A percentile compares a stretch with the other conserved stretches of the same genome.
Evolutionary conservation across 2,888 invertebrate genomes (phyloP).

Genomic region (Myopa testacea): DNA sequence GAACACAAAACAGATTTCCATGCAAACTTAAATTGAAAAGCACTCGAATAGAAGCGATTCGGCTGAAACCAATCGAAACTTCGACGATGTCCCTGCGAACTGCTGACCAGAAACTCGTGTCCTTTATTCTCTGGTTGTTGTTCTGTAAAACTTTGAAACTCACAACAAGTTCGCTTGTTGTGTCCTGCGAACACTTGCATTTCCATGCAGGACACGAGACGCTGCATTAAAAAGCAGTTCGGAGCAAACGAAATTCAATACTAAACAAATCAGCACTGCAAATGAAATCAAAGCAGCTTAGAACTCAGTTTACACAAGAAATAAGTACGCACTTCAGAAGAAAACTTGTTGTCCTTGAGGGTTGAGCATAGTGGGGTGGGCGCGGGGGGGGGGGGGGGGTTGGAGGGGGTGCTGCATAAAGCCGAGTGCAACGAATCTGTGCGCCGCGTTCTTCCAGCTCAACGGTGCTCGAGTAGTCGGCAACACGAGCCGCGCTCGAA

Average conservation of each 20-base stretch:
- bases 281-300: conserved; percentile 23
- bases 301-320: not conserved
- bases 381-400: not conserved
- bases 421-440: conserved; percentile 1
- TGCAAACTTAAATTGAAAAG: too few species aligned
- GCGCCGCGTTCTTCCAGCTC: not conserved
- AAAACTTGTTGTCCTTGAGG: conserved; percentile 18
- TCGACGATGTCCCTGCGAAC: too few species aligned
- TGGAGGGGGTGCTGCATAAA: too few species aligned
- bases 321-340: conserved; percentile 5
- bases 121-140: not conserved
- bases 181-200: not conserved
- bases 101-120: too few species aligned
- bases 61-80: too few species aligned
- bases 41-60: too few species aligned
- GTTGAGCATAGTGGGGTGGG: not conserved
- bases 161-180: not conserved
- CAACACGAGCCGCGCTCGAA: conserved; percentile 10
- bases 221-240: not conserved
- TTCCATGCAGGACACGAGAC: not conserved
- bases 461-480: conserved; percentile 2
- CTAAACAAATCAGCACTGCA: not conserved
- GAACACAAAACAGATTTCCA: not conserved
- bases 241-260: conserved; percentile 9
- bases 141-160: not conserved